Percentiles rank a stretch among this genome's conserved stretches.
phyloP scores from a whole-genome alignment of 1,140 invertebrate genomes.

The Gonioctena quinquepunctata region DNA sequence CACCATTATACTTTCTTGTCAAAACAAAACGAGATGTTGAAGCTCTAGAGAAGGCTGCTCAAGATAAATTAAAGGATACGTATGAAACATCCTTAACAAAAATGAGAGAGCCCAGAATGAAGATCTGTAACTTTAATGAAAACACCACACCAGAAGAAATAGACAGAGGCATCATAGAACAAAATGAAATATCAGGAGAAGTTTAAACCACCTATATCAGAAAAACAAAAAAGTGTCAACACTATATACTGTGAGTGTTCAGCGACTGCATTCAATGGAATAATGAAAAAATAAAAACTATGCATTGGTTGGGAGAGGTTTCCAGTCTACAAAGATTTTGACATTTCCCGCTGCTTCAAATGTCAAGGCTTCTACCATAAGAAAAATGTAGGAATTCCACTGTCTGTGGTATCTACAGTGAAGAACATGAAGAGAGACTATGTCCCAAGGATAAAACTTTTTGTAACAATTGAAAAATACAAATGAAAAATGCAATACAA shows the following conservation, averaged over 20 bases:
- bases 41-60: neutral
- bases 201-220: neutral
- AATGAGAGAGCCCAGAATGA: too few relatives aligned
- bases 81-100: neutral
- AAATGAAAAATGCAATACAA: neutral
- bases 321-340: neutral
- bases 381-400: neutral
- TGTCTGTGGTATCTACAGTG: neutral
- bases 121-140: too few relatives aligned
- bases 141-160: neutral
- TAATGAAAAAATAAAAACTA: neutral
- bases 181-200: neutral
- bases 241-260: neutral
- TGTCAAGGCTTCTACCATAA: too few relatives aligned
- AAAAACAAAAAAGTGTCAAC: neutral
- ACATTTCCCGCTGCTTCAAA: neutral
- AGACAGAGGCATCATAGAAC: neutral
- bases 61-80: neutral
- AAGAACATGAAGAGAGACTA: neutral
- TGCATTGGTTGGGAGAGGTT: neutral
- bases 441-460: neutral
- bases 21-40: neutral
- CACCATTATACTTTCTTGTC: neutral
- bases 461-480: neutral
- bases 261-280: neutral